phyloP scores from a whole-genome alignment of 2,888 invertebrate species.

The Seira musarum region DNA sequence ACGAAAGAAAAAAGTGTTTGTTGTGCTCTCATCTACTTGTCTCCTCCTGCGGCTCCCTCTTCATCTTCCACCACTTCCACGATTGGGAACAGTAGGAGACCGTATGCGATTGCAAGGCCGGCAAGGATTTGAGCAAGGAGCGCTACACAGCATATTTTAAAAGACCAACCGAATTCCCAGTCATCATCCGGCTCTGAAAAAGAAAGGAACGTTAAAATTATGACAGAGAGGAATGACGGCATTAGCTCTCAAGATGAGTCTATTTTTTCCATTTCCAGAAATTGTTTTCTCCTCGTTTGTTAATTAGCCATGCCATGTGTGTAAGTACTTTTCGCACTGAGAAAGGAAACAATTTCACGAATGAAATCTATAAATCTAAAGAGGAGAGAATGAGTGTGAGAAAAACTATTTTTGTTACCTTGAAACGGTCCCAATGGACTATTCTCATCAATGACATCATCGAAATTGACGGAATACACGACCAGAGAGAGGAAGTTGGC shows the following conservation, averaged over 20 bases:
- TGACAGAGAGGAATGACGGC: slow-evolving; percentile 2
- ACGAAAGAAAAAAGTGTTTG: not conserved
- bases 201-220: too few relatives aligned
- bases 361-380: not conserved
- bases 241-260: not conserved
- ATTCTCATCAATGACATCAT: slow-evolving; percentile 51
- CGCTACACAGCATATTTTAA: slow-evolving; percentile 51
- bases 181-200: slow-evolving; percentile 46
- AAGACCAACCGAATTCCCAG: slow-evolving; percentile 65
- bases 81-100: slow-evolving; percentile 62
- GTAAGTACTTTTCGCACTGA: not conserved
- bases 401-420: slow-evolving; percentile 29
- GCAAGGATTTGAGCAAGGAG: slow-evolving; percentile 46
- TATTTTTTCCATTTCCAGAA: not conserved
- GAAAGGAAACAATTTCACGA: not conserved
- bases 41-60: slow-evolving; percentile 49
- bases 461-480: slow-evolving; percentile 58
- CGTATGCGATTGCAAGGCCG: slow-evolving; percentile 53
- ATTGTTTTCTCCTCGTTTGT: not conserved
- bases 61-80: slow-evolving; percentile 58
- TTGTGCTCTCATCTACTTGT: slow-evolving; percentile 40
- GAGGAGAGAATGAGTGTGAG: not conserved
- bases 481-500: slow-evolving; percentile 56
- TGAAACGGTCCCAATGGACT: slow-evolving; percentile 59
- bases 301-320: not conserved